These are phyloP conservation scores for Hololepta plana DNA, from an alignment of 2,888 invertebrate genomes.

Conservation along the genomic window DNA sequence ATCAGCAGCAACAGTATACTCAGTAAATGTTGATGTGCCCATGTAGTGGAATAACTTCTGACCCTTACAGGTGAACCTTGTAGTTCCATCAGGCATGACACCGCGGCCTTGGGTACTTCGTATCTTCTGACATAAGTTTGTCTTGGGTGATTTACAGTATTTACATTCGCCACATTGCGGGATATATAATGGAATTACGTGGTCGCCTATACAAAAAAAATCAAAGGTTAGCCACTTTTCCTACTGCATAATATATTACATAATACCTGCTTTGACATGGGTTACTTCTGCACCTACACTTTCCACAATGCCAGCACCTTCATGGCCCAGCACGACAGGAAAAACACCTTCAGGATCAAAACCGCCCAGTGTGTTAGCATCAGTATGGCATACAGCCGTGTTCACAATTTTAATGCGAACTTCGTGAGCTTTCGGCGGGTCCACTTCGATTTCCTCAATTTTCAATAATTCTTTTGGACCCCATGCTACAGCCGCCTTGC, in stretches of 20 bases:
- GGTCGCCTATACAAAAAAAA: conserved; percentile 45
- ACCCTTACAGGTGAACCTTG: conserved; percentile 67
- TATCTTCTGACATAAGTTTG: conserved; percentile 92
- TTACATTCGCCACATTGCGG: conserved; percentile 96
- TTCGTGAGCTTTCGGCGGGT: conserved; percentile 85
- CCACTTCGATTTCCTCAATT: conserved; percentile 86
- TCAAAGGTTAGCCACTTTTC: background rate
- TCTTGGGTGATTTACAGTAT: conserved; percentile 88
- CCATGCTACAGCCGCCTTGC: conserved; percentile 96
- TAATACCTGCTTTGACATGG: conserved; percentile 54
- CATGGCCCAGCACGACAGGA: conserved; percentile 89
- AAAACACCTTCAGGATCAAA: conserved; percentile 82
- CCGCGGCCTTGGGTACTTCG: conserved; percentile 74
- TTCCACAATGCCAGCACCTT: conserved; percentile 93
- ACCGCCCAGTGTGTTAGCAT: conserved; percentile 77
- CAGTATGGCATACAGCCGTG: conserved; percentile 83
- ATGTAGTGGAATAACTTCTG: conserved; percentile 76
- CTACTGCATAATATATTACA: background rate
- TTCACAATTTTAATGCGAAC: conserved; percentile 65
- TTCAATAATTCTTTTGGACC: conserved; percentile 73
- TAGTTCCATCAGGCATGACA: conserved; percentile 82
- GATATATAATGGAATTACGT: conserved; percentile 92
- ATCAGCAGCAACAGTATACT: conserved; percentile 88
- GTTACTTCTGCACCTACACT: conserved; percentile 88
- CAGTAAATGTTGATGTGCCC: conserved; percentile 92